Conservation (phyloP, 2,113 vertebrate genomes). For the Callaeas wilsoni region DNA sequence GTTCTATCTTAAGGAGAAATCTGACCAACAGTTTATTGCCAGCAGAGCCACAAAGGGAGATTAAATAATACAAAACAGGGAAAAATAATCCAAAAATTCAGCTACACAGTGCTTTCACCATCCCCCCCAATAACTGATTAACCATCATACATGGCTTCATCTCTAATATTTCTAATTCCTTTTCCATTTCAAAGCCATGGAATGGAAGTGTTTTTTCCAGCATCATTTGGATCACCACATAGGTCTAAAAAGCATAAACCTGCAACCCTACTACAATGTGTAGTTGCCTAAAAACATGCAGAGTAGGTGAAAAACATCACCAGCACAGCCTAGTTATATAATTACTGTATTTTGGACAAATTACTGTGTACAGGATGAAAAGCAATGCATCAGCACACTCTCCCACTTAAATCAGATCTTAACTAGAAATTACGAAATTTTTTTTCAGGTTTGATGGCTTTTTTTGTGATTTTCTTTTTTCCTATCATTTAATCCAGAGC, state of each 20-base stretch:
- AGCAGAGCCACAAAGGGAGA: not conserved
- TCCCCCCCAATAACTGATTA: fast-evolving
- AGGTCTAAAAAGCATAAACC: not conserved
- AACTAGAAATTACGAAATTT: not conserved
- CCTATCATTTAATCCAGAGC: not conserved
- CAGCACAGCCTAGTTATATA: not conserved
- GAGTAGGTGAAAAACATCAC: not conserved
- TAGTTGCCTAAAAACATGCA: not conserved
- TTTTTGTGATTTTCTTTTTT: not conserved
- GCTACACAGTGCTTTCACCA: fast-evolving
- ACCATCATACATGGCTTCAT: not conserved
- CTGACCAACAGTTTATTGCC: not conserved
- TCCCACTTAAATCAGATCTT: not conserved
- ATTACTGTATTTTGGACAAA: not conserved
- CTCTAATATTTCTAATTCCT: not conserved
- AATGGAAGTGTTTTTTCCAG: not conserved
- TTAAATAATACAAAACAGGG: not conserved
- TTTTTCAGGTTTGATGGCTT: not conserved
- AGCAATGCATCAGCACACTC: not conserved
- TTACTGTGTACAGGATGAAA: not conserved
- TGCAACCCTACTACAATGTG: not conserved
- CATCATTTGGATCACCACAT: not conserved
- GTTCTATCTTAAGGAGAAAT: not conserved
- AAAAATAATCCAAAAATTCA: not conserved
- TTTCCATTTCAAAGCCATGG: not conserved